Conservation (phyloP, 2,888 invertebrate species). For the Ditula angustiorana region DNA sequence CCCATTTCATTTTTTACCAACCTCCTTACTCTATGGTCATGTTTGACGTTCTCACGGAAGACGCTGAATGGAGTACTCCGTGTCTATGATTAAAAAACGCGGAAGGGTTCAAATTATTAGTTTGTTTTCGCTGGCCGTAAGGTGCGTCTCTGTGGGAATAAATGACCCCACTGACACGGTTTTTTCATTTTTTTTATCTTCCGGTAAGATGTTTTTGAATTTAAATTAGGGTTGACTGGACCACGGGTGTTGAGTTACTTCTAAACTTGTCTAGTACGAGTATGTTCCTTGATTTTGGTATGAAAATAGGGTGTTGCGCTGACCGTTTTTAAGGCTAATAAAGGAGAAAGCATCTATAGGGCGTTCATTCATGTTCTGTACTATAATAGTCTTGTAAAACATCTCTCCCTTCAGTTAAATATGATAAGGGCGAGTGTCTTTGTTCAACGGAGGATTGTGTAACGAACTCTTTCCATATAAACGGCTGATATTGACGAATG, state of each 20-base stretch:
- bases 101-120: slow-evolving; percentile 83
- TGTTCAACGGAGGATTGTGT: too few relatives aligned
- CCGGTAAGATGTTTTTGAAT: slow-evolving; percentile 75
- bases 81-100: slow-evolving; percentile 70
- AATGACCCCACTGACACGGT: slow-evolving; percentile 73
- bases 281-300: slow-evolving; percentile 1
- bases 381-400: too few relatives aligned
- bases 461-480: too few relatives aligned
- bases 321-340: slow-evolving; percentile 1
- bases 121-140: slow-evolving; percentile 75
- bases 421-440: too few relatives aligned
- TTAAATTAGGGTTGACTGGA: slow-evolving; percentile 69
- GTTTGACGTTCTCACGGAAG: slow-evolving; percentile 83
- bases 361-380: too few relatives aligned
- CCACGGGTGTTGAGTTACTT: slow-evolving; percentile 63
- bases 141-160: slow-evolving; percentile 78
- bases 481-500: too few relatives aligned
- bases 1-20: slow-evolving; percentile 70
- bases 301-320: neutral
- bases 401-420: too few relatives aligned
- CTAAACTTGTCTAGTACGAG: neutral
- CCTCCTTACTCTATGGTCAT: slow-evolving; percentile 67
- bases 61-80: slow-evolving; percentile 72
- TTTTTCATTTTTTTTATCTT: slow-evolving; percentile 51
- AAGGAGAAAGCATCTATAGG: neutral